Conservation (phyloP, 1,140 invertebrate species). For the Drosophila mojavensis region DNA sequence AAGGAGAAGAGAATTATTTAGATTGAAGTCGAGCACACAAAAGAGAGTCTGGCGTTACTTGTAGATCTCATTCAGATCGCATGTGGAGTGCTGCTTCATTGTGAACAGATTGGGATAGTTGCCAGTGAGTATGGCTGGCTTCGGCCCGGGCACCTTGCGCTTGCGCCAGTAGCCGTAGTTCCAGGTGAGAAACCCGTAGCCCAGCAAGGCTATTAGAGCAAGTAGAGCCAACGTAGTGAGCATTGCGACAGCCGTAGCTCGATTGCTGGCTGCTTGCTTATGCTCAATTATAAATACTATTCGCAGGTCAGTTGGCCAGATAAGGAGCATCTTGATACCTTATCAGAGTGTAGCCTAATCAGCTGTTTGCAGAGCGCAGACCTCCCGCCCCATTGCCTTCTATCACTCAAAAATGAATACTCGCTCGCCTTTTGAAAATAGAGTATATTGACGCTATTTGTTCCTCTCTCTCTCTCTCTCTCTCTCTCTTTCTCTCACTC, state of each 20-base stretch:
- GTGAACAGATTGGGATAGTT: constrained; percentile 56
- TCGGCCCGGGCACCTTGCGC: constrained; percentile 68
- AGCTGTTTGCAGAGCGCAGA: background rate
- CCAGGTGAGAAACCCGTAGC: constrained; percentile 65
- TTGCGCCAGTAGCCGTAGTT: constrained; percentile 69
- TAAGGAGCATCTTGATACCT: background rate
- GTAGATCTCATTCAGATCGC: constrained; percentile 40
- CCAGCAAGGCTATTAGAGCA: constrained; percentile 15
- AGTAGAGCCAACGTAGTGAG: constrained; percentile 12
- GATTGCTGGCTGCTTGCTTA: too few species aligned
- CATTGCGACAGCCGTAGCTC: background rate
- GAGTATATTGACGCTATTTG: too few species aligned
- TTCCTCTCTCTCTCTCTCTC: too few species aligned
- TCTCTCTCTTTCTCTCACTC: too few species aligned
- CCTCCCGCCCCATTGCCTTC: too few species aligned
- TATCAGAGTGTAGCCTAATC: background rate
- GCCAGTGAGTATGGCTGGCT: constrained; percentile 65
- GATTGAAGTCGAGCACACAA: background rate
- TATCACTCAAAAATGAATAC: too few species aligned
- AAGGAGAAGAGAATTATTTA: background rate
- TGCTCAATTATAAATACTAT: too few species aligned
- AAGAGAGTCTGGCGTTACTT: background rate
- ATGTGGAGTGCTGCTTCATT: constrained; percentile 46
- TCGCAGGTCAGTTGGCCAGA: background rate
- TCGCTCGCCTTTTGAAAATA: too few species aligned